A percentile compares a stretch with the other conserved stretches of the same genome.
Conservation (phyloP, 37 sponge, comb jelly and placozoan species). For the Tethya wilhelma region DNA sequence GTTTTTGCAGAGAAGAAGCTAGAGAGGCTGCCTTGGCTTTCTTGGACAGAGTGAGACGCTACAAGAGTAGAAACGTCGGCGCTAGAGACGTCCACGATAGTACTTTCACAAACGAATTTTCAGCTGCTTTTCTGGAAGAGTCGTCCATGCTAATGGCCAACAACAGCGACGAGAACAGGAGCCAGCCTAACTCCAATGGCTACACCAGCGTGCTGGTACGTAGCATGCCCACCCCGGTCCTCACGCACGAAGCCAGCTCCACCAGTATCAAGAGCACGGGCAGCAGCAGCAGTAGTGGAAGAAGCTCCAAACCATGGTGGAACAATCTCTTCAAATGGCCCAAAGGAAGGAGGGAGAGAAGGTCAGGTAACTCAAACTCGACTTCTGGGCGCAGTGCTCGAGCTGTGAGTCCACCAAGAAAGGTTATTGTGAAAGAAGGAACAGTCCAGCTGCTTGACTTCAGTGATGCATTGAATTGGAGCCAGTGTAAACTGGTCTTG, state of each 20-base stretch:
- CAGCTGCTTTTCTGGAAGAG: conserved; percentile 53
- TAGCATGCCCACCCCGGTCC: neutral
- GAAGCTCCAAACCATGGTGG: conserved; percentile 43
- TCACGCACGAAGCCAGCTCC: neutral
- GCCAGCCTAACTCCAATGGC: neutral
- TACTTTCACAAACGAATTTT: conserved; percentile 51
- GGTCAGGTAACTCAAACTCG: neutral
- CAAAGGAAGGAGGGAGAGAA: conserved; percentile 5
- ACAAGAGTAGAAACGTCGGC: conserved; percentile 11
- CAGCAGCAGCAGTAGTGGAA: neutral
- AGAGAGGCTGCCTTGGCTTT: conserved; percentile 39
- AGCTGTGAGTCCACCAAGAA: neutral
- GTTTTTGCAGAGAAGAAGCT: conserved; percentile 63
- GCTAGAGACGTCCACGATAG: conserved; percentile 39
- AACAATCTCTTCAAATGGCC: conserved; percentile 43
- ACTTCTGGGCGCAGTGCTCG: neutral
- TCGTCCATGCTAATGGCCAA: conserved; percentile 17
- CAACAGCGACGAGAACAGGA: too few species aligned
- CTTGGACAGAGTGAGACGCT: conserved; percentile 37
- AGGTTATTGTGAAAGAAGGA: neutral
- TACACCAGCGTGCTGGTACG: neutral
- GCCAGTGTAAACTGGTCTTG: conserved; percentile 52
- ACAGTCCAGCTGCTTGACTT: conserved; percentile 37
- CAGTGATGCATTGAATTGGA: conserved; percentile 31
- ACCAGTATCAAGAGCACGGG: neutral